Percentiles rank a stretch among this genome's conserved stretches.
These are phyloP conservation scores for Aradophagus sp. DNA, from an alignment of 1,140 invertebrate species.

Conservation along the genomic window DNA sequence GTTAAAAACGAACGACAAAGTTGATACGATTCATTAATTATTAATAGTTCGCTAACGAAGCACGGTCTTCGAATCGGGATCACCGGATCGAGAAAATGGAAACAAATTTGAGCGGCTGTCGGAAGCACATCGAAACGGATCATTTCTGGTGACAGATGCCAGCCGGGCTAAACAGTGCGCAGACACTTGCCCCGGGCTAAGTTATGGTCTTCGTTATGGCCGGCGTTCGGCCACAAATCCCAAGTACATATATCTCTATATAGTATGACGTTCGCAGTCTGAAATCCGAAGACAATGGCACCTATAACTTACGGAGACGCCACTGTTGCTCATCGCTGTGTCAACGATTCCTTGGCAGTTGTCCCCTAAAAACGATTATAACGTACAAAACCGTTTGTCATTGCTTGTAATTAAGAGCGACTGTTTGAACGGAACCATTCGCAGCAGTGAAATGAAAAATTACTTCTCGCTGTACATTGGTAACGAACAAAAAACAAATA, in stretches of 20 bases:
- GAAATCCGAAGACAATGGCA: constrained; percentile 51
- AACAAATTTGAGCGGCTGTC: constrained; percentile 2
- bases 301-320: constrained; percentile 51
- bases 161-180: constrained; percentile 32
- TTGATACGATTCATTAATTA: too few species aligned
- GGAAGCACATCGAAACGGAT: constrained; percentile 44
- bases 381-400: constrained; percentile 44
- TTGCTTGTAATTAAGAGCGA: constrained; percentile 32
- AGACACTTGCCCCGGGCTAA: constrained; percentile 40
- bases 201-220: constrained; percentile 52
- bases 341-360: constrained; percentile 56
- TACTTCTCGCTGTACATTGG: too few species aligned
- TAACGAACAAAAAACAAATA: too few species aligned
- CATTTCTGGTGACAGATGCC: constrained; percentile 42
- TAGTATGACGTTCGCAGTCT: constrained; percentile 45
- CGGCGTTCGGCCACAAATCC: constrained; percentile 48
- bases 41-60: too few species aligned
- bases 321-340: constrained; percentile 56
- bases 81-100: too few species aligned
- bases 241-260: constrained; percentile 54
- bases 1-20: too few species aligned
- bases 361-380: constrained; percentile 44
- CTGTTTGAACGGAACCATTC: constrained; percentile 13
- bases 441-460: constrained; percentile 1
- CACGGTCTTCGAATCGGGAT: too few species aligned